Base-by-base conservation (phyloP, 64 coral and sea anemone genomes). In the Montipora capricornis region DNA sequence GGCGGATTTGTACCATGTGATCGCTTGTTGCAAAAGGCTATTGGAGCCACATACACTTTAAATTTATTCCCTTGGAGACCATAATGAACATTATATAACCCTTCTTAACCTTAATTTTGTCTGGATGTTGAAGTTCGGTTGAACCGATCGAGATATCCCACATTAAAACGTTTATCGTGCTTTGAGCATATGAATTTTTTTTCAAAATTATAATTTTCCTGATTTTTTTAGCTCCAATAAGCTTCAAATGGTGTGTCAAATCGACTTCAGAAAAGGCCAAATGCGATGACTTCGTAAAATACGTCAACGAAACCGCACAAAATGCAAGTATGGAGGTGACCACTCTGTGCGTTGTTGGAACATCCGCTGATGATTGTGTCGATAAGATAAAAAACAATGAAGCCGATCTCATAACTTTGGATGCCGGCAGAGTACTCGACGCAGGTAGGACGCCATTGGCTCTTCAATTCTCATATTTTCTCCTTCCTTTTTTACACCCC, bases 351-450 rank as follows among this genome's bases (percentile, higher is more conserved):
- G 94, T 95, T n/a, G 26, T 26, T 0, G 89, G 74, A 68, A 20
- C 5, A 6, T 4, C 44, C 8, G 8, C 11, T 49, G 94, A 95
- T 14, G 94, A 87, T 74, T 95, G 94, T 15, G 90, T 81, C 51
- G 47, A 52, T 46, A 95, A 87, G 89, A 95, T 95, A 26, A 76
- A 73, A 12, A 45, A 48, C 0, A 61, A 49, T n/a, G 1, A 81
- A 11, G 94, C 89, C 20, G 94, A 95, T 45, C 75, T 95, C 17
- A 76, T 95, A 9, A 95, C 89, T 22, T 67, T 95, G 69, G 74
- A 71, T 76, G 94, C 89, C 29, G 76, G 71, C 19, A 12, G 57
- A 19, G n/a, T 91, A 44, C 91, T 81, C 83, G 15, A 7, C 22
- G 89, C 94, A 87, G 94, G 94, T 95, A 93, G 29, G 82, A 22